phyloP scores from a whole-genome alignment of 2,888 invertebrate species.

The Drosophila melanosoma region DNA sequence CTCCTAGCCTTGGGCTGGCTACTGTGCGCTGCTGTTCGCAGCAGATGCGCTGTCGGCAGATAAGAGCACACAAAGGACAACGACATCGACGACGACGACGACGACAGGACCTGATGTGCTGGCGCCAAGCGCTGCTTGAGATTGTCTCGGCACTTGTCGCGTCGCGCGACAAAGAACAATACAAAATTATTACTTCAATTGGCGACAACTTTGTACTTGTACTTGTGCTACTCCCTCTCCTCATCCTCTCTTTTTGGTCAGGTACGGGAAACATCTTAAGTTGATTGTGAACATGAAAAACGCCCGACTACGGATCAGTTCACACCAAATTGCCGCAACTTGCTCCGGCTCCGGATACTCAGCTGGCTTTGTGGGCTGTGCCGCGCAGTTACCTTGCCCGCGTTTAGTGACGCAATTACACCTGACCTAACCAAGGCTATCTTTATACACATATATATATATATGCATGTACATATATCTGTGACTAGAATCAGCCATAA shows the following conservation, averaged over 20 bases:
- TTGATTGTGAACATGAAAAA: conserved; percentile 61
- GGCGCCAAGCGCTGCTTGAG: conserved; percentile 64
- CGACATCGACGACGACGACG: conserved; percentile 7
- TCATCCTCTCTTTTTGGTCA: conserved; percentile 9
- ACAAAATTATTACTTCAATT: conserved; percentile 77
- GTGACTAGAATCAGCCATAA: conserved; percentile 40
- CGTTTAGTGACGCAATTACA: conserved; percentile 72
- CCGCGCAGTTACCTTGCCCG: conserved; percentile 40
- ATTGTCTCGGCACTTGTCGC: conserved; percentile 66
- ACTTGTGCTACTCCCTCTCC: background rate
- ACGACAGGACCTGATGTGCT: conserved; percentile 27
- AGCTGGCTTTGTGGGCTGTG: conserved; percentile 24
- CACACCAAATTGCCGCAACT: conserved; percentile 60
- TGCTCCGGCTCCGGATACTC: conserved; percentile 4
- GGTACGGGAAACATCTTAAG: conserved; percentile 62
- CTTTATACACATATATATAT: conserved; percentile 5
- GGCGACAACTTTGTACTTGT: conserved; percentile 60
- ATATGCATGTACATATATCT: conserved; percentile 19
- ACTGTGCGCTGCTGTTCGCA: conserved; percentile 46
- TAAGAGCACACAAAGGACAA: conserved; percentile 55
- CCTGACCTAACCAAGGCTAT: conserved; percentile 58
- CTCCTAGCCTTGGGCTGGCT: conserved; percentile 47
- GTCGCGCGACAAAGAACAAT: conserved; percentile 67
- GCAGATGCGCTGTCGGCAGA: conserved; percentile 68
- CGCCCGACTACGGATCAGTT: conserved; percentile 70